Evolutionary conservation across 2,888 invertebrate species (phyloP), one percentile per base, ranked within the genome.

Genomic region (Standfussiana lucernea): DNA sequence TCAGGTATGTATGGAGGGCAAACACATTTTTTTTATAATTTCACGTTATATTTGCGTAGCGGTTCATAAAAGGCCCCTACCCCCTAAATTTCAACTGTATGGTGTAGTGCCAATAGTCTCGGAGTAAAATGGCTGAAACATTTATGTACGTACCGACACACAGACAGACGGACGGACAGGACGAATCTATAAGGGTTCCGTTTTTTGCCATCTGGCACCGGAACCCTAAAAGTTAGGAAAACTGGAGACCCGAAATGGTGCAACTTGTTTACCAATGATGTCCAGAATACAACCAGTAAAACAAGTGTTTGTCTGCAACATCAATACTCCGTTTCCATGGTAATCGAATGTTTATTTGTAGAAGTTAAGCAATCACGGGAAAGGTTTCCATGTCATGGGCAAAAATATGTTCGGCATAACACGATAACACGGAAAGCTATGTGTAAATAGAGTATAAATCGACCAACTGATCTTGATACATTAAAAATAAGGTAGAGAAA

Each of bases 351-450:
- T 75, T 75, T 80, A 70, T 80, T 70, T 80, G 53, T 75, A 80
- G 28, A 66, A 35, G 56, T 73, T 69, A 59, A 69, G 66, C 28
- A 73, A 73, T 72, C 66, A 59, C 50, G 47, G 50, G 56, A 80
- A 80, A 72, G 69, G 77, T 82, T 50, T 76, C 24, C 69, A 67
- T 81, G 81, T 77, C 82, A 72, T 53, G 69, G 53, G 40, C 45
- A 61, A 61, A 80, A 81, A 75, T 80, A 80, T 61, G 68, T 81
- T 69, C 45, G 40, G 65, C 28, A 40, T 66, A 47, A 80, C 68
- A 77, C 45, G 35, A 71, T 75, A 75, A 80, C 59, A 80, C 61
- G 61, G 70, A 76, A 81, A 28, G 61, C 71, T 62, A 11, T 56
- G 28, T 56, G 28, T 56, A 11, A 47, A 76, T 47, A 62, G 24